Percentiles rank a stretch among this genome's conserved stretches.
phyloP scores from a whole-genome alignment of 2,113 vertebrate genomes.

The Eolophus roseicapilla region DNA sequence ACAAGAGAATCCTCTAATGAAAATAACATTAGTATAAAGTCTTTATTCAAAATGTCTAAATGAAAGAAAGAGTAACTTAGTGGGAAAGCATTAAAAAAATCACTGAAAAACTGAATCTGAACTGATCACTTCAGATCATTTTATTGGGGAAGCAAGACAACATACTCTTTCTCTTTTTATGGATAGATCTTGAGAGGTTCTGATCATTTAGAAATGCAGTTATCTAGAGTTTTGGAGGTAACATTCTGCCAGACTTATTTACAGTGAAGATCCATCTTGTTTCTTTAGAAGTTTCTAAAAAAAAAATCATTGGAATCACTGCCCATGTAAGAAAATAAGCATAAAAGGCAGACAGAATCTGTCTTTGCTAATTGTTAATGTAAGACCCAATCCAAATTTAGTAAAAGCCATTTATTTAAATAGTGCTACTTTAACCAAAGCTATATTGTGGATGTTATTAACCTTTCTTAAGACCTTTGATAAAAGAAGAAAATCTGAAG shows the following conservation, averaged over 20 bases:
- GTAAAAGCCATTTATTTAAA: neutral
- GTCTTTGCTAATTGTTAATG: neutral
- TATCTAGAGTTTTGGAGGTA: neutral
- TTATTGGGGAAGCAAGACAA: neutral
- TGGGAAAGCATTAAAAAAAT: neutral
- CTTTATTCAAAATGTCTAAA: neutral
- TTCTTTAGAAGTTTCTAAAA: neutral
- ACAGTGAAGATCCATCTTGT: neutral
- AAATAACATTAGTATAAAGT: neutral
- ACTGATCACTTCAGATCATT: neutral
- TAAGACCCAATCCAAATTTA: neutral
- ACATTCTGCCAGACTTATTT: neutral
- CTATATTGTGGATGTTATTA: neutral
- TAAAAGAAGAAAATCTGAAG: slow-evolving; percentile 20
- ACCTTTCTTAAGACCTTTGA: slow-evolving; percentile 14
- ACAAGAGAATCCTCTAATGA: neutral
- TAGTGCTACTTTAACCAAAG: neutral
- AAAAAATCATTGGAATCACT: neutral
- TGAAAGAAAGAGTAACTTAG: neutral
- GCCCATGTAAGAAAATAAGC: neutral
- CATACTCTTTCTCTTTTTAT: neutral
- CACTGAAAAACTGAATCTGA: neutral
- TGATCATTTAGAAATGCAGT: neutral
- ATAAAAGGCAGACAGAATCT: neutral
- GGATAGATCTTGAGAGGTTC: neutral